phyloP scores from a whole-genome alignment of 2,113 vertebrate genomes.

The Mellivora capensis region DNA sequence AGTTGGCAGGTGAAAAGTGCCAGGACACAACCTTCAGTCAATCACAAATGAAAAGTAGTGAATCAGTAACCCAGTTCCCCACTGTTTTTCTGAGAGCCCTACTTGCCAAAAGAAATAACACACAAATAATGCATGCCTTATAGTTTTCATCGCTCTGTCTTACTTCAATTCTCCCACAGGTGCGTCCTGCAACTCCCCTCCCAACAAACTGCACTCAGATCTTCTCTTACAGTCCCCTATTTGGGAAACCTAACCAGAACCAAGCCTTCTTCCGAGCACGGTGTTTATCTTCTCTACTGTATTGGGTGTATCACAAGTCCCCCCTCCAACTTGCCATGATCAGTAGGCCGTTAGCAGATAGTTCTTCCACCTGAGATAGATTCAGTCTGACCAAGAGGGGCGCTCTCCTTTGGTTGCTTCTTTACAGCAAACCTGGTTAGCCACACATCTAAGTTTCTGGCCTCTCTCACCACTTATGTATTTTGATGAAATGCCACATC shows the following conservation, averaged over 20 bases:
- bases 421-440: neutral
- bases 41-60: neutral
- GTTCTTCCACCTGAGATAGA: neutral
- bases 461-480: neutral
- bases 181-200: neutral
- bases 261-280: neutral
- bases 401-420: neutral
- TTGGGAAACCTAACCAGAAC: neutral
- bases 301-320: neutral
- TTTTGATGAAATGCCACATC: neutral
- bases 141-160: neutral
- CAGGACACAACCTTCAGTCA: neutral
- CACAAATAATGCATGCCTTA: neutral
- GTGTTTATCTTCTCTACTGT: neutral
- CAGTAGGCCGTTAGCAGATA: fast-evolving
- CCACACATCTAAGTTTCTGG: neutral
- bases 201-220: neutral
- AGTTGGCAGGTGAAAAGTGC: neutral
- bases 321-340: neutral
- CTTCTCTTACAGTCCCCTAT: neutral
- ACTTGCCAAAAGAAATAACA: neutral
- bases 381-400: too few species aligned
- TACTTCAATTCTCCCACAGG: neutral
- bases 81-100: neutral
- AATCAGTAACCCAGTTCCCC: neutral